Evolutionary conservation across 2,113 vertebrate genomes (phyloP), one percentile per base, ranked within the genome.

Genomic region (Tamias sibiricus): DNA sequence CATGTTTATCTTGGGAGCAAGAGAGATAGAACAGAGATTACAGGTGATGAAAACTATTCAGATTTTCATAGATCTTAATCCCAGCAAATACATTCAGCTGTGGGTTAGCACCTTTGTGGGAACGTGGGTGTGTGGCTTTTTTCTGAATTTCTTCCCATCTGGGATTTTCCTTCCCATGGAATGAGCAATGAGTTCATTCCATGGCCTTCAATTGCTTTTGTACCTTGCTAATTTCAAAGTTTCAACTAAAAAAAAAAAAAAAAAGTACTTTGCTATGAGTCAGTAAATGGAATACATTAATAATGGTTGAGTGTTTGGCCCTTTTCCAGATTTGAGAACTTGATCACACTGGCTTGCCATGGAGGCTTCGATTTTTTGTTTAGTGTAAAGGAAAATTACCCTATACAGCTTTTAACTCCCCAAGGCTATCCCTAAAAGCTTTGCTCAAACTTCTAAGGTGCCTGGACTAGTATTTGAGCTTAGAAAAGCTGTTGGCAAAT

Each of bases 401-500:
- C 91, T 88, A 87, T 86, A 97, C 85, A 97, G 97, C 92, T 98
- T 98, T 93, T 96, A 98, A 96, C 97, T 98, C 98, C 95, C 97
- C 97, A 96, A 98, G 98, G 97, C 97, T 94, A 97, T 72, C 91
- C 95, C 94, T 98, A 95, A 98, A 98, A 98, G 94, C 97, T 97
- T 98, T 98, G 97, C 98, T 98, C 97, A 98, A 98, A 99, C 98
- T 98, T 98, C 87, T 19, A 22, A 98, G 98, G 98, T 96, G 47
- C 91, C 95, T 32, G 69, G 87, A 97, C 96, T 97, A 97, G 97
- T 97, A 98, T 97, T 96, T 97, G 98, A 98, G 98, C 97, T 99
- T 96, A 98, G 97, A 98, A 98, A 99, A 98, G 98, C 98, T 98
- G 97, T 97, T 98, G 98, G 98, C 98, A 98, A 99, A 98, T 98